Base-by-base conservation (phyloP, 1,140 invertebrate species). In the Drosophila subobscura region DNA sequence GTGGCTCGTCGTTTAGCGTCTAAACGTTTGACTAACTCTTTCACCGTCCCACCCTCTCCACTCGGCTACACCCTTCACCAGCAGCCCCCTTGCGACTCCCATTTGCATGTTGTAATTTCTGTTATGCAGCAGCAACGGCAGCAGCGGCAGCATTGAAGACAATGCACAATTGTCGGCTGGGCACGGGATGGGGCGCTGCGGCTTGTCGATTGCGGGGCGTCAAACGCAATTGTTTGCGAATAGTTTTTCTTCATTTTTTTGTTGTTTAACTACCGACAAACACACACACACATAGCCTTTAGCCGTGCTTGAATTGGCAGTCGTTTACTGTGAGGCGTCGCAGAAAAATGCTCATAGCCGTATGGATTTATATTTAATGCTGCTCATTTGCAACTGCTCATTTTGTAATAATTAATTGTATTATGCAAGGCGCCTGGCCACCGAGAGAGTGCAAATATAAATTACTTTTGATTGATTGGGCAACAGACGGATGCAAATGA, bases 151-250 rank as follows among this genome's bases (percentile, higher is more conserved):
- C 23, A 53, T 5, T 52, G 29, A 59, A 71, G 66, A 71, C 67
- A 71, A 71, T 71, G 67, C 67, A 59, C 67, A 71, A 71, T 71
- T 71, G 66, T 57, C 56, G 66, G 52, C 47, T 68, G 42, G 7
- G 10, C 4, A 12, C 3, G 3, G 33, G 33, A 37, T 37, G 33
- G 33, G 33, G 33, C 33, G 10, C 8, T 10, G 8, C 33, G 33
- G 33, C 33, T 37, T 10, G 33, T 37, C 33, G 33, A 37, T 37
- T 55, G 50, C 42, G 42, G 66, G 64, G 66, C 66, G 66, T 37
- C 64, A 70, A 70, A 44, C 65, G 66, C 63, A 68, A 68, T 70
- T 70, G 67, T 71, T 71, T 71, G 67, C 66, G 67, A 71, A 71
- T 71, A 59, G 40, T 71, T 71, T 71, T 59, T 40, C 50, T 49